These are phyloP conservation scores for Helleia helle DNA, from an alignment of 2,888 invertebrate genomes.

Conservation along the genomic window DNA sequence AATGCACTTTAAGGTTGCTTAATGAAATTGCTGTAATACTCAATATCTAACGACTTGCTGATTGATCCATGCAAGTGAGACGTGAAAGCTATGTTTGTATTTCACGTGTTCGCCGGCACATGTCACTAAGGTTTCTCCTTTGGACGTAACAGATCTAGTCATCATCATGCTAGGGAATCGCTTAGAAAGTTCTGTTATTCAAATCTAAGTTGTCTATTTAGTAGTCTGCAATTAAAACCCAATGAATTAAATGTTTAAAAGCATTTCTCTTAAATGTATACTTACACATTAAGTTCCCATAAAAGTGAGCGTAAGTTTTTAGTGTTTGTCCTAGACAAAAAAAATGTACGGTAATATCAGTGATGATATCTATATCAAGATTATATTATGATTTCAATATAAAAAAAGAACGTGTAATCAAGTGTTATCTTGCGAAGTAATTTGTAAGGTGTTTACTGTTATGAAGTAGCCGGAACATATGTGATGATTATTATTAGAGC, in stretches of 20 bases:
- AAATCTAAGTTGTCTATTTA: too few species aligned
- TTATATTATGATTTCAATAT: too few species aligned
- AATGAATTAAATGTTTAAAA: too few species aligned
- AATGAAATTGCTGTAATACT: neutral
- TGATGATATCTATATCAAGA: too few species aligned
- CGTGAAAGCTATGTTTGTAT: neutral
- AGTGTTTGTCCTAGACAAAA: too few species aligned
- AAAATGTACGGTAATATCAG: too few species aligned
- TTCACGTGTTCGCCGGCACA: neutral
- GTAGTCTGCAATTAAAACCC: too few species aligned
- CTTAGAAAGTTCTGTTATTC: too few species aligned
- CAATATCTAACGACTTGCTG: neutral
- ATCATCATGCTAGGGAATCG: neutral
- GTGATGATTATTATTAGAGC: conserved; percentile 58
- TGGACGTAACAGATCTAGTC: neutral
- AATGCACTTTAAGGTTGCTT: neutral
- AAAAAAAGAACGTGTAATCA: too few species aligned
- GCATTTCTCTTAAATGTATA: too few species aligned
- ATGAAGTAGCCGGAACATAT: conserved; percentile 29
- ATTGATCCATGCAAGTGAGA: neutral
- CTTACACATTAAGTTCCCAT: too few species aligned
- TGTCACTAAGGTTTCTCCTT: neutral
- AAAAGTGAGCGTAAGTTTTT: too few species aligned
- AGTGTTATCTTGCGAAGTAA: neutral
- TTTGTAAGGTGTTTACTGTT: conserved; percentile 9